phyloP scores from a whole-genome alignment of 2,113 vertebrate species.

The Protomyctophum bolini region DNA sequence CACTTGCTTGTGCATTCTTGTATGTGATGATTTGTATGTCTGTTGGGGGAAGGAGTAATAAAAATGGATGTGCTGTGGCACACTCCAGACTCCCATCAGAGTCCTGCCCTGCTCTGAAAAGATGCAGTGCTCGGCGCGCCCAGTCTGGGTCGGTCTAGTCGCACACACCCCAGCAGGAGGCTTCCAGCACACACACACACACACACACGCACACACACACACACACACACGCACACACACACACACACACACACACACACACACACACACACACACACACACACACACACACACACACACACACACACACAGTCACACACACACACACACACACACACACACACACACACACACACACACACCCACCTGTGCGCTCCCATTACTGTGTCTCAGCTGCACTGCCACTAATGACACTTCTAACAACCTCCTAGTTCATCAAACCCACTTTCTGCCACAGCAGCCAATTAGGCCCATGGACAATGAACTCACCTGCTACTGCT shows the following conservation, averaged over 20 bases:
- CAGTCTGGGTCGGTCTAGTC: constrained; percentile 47
- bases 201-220: too few relatives aligned
- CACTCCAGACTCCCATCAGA: constrained; percentile 41
- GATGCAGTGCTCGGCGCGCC: constrained; percentile 24
- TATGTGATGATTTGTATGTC: constrained; percentile 34
- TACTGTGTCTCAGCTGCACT: constrained; percentile 69
- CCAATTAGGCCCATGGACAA: constrained; percentile 49
- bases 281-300: constrained; percentile 39
- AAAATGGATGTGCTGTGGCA: neutral
- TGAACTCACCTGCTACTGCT: constrained; percentile 46
- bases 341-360: neutral
- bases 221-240: constrained; percentile 32
- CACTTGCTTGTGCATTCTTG: constrained; percentile 55
- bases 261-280: constrained; percentile 38
- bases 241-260: neutral
- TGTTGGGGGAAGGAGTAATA: neutral
- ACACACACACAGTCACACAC: too few relatives aligned
- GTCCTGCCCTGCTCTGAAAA: constrained; percentile 30
- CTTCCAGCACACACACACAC: constrained; percentile 51
- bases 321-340: too few relatives aligned
- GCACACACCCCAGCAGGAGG: constrained; percentile 52
- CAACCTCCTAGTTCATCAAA: constrained; percentile 74
- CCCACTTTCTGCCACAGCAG: constrained; percentile 68
- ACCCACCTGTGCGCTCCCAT: constrained; percentile 69
- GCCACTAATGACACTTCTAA: constrained; percentile 67